A percentile compares a stretch with the other conserved stretches of the same genome.
Evolutionary conservation across 2,113 vertebrate genomes (phyloP).

Genomic region (Danio rerio): GRCz12tu NC_133187.1:30055001-30055500

Average conservation of each 20-base stretch:
- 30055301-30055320: not conserved
- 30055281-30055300: slow-evolving; percentile 11
- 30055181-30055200: slow-evolving; percentile 39
- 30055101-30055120: not conserved
- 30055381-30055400: slow-evolving; percentile 23
- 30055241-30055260: slow-evolving; percentile 3
- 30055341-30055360: not conserved
- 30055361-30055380: slow-evolving; percentile 14
- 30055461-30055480: not conserved
- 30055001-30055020: too few relatives aligned
- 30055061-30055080: too few relatives aligned
- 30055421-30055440: not conserved
- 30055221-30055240: slow-evolving; percentile 44
- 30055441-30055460: slow-evolving; percentile 10
- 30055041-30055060: too few relatives aligned
- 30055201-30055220: not conserved
- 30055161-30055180: not conserved
- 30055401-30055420: not conserved
- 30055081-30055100: too few relatives aligned
- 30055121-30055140: not conserved
- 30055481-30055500: slow-evolving; percentile 11
- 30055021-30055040: too few relatives aligned
- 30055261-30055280: slow-evolving; percentile 50
- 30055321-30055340: slow-evolving; percentile 1
- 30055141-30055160: not conserved